Evolutionary conservation across 2,113 vertebrate species (phyloP).

Genomic region (Brachionichthys hirsutus): DNA sequence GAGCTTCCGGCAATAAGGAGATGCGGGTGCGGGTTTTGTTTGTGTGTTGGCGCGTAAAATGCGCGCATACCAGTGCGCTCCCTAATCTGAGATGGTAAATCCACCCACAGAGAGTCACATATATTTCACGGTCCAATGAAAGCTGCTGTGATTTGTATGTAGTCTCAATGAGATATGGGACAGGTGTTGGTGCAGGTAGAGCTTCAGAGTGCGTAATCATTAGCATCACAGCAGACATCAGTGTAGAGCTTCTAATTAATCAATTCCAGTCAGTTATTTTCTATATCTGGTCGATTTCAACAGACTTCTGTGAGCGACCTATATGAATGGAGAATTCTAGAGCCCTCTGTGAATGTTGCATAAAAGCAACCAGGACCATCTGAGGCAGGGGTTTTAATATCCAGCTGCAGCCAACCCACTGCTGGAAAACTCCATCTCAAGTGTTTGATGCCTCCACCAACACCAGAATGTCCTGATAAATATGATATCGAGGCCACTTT

Average conservation of each 20-base stretch:
- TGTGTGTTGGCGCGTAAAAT: constrained; percentile 20
- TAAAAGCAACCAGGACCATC: constrained; percentile 62
- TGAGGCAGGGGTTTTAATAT: constrained; percentile 50
- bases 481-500: constrained; percentile 44
- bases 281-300: constrained; percentile 45
- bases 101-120: constrained; percentile 36
- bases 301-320: constrained; percentile 25
- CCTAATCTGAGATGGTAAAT: constrained; percentile 35
- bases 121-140: constrained; percentile 41
- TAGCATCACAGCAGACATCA: constrained; percentile 38
- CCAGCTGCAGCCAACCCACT: constrained; percentile 26
- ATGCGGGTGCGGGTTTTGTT: constrained; percentile 8
- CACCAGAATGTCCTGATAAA: constrained; percentile 34
- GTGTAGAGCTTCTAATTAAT: constrained; percentile 61
- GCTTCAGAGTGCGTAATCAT: constrained; percentile 61
- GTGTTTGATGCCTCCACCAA: constrained; percentile 24
- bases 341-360: constrained; percentile 47
- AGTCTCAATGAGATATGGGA: constrained; percentile 66
- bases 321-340: constrained; percentile 46
- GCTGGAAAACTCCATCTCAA: constrained; percentile 12
- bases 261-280: constrained; percentile 40
- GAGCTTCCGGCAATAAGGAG: constrained; percentile 33
- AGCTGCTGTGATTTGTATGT: constrained; percentile 64
- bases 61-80: constrained; percentile 11
- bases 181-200: constrained; percentile 69